Percentiles rank a stretch among this genome's conserved stretches.
Evolutionary conservation across 2,113 vertebrate genomes (phyloP).

Genomic region (Thamnaconus septentrionalis): DNA sequence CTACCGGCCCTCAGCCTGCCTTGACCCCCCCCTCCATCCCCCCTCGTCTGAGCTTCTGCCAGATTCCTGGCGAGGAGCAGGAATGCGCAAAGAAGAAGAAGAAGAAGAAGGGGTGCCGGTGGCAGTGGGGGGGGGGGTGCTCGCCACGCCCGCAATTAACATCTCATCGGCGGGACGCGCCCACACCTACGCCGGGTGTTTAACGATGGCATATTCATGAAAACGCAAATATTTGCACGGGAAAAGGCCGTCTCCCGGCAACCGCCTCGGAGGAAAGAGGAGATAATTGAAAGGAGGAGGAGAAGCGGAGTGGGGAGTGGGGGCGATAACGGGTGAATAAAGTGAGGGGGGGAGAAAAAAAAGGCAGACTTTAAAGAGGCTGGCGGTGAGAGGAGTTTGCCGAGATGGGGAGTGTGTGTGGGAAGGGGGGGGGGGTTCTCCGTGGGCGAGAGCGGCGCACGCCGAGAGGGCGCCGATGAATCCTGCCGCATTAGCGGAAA

Average conservation of each 20-base stretch:
- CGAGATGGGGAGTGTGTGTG: slow-evolving; percentile 51
- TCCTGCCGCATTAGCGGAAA: slow-evolving; percentile 18
- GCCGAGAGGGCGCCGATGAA: slow-evolving; percentile 55
- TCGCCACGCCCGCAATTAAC: slow-evolving; percentile 63
- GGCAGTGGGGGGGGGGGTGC: slow-evolving; percentile 38
- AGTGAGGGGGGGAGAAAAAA: slow-evolving; percentile 6
- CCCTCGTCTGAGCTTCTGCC: slow-evolving; percentile 62
- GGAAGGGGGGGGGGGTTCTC: background rate
- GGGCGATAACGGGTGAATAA: slow-evolving; percentile 12
- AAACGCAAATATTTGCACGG: slow-evolving; percentile 70
- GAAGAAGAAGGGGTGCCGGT: too few species aligned
- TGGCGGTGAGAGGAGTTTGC: slow-evolving; percentile 42
- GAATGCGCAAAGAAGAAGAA: slow-evolving; percentile 42
- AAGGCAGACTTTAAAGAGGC: slow-evolving; percentile 44
- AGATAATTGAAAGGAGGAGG: slow-evolving; percentile 62
- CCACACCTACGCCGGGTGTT: slow-evolving; percentile 62
- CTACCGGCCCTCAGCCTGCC: slow-evolving; percentile 51
- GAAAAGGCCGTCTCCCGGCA: slow-evolving; percentile 63
- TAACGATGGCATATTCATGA: slow-evolving; percentile 65
- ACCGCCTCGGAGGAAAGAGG: slow-evolving; percentile 34
- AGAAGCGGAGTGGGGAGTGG: slow-evolving; percentile 3
- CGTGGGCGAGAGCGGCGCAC: slow-evolving; percentile 30
- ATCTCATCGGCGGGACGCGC: slow-evolving; percentile 50
- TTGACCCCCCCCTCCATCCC: slow-evolving; percentile 67
- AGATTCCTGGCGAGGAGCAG: slow-evolving; percentile 66